phyloP scores from a whole-genome alignment of 2,888 invertebrate species.

The Dolichopus griseipennis region DNA sequence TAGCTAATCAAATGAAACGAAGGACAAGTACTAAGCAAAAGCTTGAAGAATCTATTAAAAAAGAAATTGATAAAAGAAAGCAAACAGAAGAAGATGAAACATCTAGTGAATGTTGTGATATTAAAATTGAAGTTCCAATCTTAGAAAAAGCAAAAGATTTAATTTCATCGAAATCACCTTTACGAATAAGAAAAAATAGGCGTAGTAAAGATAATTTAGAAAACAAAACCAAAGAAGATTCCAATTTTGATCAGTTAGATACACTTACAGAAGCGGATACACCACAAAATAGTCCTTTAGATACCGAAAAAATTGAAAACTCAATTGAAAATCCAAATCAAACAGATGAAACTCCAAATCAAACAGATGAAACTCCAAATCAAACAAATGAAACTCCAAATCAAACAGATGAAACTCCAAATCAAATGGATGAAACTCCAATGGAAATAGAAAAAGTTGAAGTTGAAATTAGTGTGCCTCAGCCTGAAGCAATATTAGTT shows the following conservation, averaged over 20 bases:
- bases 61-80: slow-evolving; percentile 36
- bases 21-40: slow-evolving; percentile 49
- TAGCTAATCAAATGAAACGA: slow-evolving; percentile 56
- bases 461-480: too few species aligned
- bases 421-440: neutral
- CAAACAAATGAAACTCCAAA: neutral
- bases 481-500: neutral
- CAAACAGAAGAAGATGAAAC: slow-evolving; percentile 11
- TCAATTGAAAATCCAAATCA: neutral
- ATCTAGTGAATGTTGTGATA: neutral
- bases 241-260: slow-evolving; percentile 10
- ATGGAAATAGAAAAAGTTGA: neutral
- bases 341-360: neutral
- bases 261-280: neutral
- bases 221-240: neutral
- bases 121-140: neutral
- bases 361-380: neutral
- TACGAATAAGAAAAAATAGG: neutral
- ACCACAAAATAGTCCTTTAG: neutral
- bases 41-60: slow-evolving; percentile 41
- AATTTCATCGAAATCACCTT: slow-evolving; percentile 10
- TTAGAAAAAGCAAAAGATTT: slow-evolving; percentile 20
- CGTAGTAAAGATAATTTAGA: neutral
- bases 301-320: neutral
- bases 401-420: neutral